Evolutionary conservation across 2,797 vertebrate genomes (phyloP).

Genomic region (Schizothorax lantsangensis): DNA sequence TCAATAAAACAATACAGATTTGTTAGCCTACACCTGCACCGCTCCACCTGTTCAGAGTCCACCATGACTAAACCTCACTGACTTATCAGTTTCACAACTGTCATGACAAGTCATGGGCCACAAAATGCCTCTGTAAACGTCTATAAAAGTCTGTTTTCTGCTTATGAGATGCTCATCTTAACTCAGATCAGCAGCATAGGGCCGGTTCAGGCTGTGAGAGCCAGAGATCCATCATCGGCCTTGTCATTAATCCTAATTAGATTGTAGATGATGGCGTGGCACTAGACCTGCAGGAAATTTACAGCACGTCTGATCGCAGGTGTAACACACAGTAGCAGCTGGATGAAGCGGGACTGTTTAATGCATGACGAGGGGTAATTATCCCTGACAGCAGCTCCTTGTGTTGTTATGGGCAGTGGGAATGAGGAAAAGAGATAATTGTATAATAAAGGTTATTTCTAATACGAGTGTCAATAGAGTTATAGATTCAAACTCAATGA

Average conservation of each 20-base stretch:
- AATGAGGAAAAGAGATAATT: constrained; percentile 3
- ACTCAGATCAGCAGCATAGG: constrained; percentile 15
- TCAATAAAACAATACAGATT: constrained; percentile 48
- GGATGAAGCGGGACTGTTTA: constrained; percentile 29
- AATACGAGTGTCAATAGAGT: constrained; percentile 3
- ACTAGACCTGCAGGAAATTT: constrained; percentile 39
- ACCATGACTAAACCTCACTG: constrained; percentile 26
- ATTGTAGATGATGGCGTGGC: constrained; percentile 40
- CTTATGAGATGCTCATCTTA: constrained; percentile 16
- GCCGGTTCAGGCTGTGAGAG: constrained; percentile 9
- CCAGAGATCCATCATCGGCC: constrained; percentile 51
- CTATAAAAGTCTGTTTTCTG: constrained; percentile 13
- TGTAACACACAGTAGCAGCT: constrained; percentile 30
- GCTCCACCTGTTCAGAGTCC: constrained; percentile 52
- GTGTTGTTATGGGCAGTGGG: constrained; percentile 12
- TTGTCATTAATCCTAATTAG: constrained; percentile 60
- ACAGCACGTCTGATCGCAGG: constrained; percentile 17
- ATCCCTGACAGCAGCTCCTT: constrained; percentile 16
- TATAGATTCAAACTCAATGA: background rate
- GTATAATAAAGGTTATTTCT: constrained; percentile 12
- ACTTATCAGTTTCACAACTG: constrained; percentile 36
- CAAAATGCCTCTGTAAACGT: background rate
- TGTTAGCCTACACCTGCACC: constrained; percentile 55
- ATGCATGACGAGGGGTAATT: constrained; percentile 9
- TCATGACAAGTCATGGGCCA: constrained; percentile 8